A percentile compares a stretch with the other conserved stretches of the same genome.
Conservation (phyloP, 2,888 invertebrate genomes). For the Drosophila melanocephala region DNA sequence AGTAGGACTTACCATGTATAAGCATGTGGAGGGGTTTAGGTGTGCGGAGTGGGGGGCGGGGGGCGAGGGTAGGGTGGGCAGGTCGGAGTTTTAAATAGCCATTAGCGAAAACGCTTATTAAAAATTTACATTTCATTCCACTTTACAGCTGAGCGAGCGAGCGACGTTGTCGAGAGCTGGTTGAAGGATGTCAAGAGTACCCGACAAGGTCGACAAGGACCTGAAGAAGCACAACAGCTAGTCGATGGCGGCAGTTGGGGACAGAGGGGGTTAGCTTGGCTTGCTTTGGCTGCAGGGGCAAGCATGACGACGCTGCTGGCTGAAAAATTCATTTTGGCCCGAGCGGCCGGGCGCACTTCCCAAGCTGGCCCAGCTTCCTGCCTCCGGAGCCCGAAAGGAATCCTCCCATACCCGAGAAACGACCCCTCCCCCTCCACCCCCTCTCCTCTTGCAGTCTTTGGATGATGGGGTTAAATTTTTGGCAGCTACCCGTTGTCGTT, state of each 20-base stretch:
- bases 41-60: not conserved
- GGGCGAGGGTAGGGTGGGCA: conserved; percentile 21
- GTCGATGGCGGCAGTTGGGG: not conserved
- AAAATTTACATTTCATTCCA: conserved; percentile 85
- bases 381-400: conserved; percentile 2
- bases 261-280: not conserved
- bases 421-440: not conserved
- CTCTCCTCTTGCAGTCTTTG: not conserved
- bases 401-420: not conserved
- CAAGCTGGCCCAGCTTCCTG: conserved; percentile 53
- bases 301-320: conserved; percentile 43
- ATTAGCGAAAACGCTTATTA: conserved; percentile 85
- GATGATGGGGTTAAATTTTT: conserved; percentile 48
- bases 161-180: conserved; percentile 31
- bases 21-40: conserved; percentile 34
- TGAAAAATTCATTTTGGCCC: conserved; percentile 59
- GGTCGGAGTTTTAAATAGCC: conserved; percentile 83
- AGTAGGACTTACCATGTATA: conserved; percentile 33
- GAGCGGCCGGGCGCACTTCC: conserved; percentile 59
- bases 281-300: not conserved
- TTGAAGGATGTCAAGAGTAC: conserved; percentile 38
- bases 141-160: conserved; percentile 76
- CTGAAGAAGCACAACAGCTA: conserved; percentile 13
- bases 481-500: conserved; percentile 30
- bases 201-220: conserved; percentile 19